phyloP scores from a whole-genome alignment of 2,797 vertebrate genomes.

The Trachurus trachurus region DNA sequence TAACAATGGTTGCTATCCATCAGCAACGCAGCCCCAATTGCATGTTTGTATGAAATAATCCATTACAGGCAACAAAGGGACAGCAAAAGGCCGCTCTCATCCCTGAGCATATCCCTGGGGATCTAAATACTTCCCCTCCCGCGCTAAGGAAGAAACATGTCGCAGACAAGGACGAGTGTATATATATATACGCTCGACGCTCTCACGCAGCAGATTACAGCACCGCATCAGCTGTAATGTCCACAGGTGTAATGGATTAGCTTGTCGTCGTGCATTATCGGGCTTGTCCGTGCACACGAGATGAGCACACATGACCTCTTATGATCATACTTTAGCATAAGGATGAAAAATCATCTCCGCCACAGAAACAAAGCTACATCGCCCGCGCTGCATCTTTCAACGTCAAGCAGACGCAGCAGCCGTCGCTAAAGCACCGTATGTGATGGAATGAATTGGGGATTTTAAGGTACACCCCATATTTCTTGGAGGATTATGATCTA shows the following conservation, averaged over 20 bases:
- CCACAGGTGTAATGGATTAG: slow-evolving; percentile 63
- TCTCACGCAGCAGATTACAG: slow-evolving; percentile 41
- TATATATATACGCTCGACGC: slow-evolving; percentile 1
- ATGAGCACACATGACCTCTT: slow-evolving; percentile 43
- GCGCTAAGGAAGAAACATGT: slow-evolving; percentile 46
- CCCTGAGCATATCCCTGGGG: slow-evolving; percentile 44
- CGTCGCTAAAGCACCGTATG: not conserved
- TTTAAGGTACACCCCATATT: slow-evolving; percentile 34
- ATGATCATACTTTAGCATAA: slow-evolving; percentile 51
- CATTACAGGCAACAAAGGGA: slow-evolving; percentile 74
- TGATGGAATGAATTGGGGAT: slow-evolving; percentile 30
- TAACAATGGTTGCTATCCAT: slow-evolving; percentile 78
- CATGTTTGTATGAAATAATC: slow-evolving; percentile 80
- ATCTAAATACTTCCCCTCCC: slow-evolving; percentile 43
- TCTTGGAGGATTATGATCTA: slow-evolving; percentile 41
- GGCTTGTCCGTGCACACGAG: slow-evolving; percentile 46
- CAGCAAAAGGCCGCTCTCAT: slow-evolving; percentile 41
- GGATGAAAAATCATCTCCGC: slow-evolving; percentile 40
- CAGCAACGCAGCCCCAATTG: slow-evolving; percentile 66
- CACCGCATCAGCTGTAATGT: slow-evolving; percentile 17
- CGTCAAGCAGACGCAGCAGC: slow-evolving; percentile 3
- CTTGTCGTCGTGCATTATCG: slow-evolving; percentile 59
- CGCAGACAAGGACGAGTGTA: slow-evolving; percentile 45
- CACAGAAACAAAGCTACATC: not conserved
- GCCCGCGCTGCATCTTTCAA: not conserved